These are phyloP conservation scores for Periparus ater DNA, from an alignment of 2,797 vertebrate genomes.

Conservation along the genomic window DNA sequence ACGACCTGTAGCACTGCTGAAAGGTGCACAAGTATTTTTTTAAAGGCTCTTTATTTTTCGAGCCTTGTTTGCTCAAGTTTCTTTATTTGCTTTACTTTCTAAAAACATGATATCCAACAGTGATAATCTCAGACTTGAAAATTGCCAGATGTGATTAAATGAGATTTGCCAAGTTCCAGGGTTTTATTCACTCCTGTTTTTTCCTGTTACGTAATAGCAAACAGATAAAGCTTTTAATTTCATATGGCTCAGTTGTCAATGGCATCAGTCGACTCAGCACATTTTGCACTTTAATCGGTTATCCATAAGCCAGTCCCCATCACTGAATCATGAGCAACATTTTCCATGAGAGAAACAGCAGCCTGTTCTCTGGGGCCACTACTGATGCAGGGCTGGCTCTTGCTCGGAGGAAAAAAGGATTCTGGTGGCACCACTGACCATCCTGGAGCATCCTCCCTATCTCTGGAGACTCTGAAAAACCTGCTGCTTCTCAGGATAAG, in stretches of 20 bases:
- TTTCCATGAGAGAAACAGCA: conserved; percentile 6
- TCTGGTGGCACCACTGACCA: no score
- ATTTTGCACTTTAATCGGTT: conserved; percentile 10
- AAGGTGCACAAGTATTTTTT: not conserved
- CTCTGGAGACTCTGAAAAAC: not conserved
- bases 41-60: conserved; percentile 2
- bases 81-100: conserved; percentile 47
- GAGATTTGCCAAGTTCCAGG: conserved; percentile 58
- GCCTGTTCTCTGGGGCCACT: not conserved
- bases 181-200: conserved; percentile 2
- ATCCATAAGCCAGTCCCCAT: not conserved
- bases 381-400: not conserved
- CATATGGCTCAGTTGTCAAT: conserved; percentile 39
- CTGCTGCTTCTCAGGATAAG: not conserved
- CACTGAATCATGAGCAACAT: not conserved
- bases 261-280: conserved; percentile 31
- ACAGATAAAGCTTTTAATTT: conserved; percentile 66
- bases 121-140: conserved; percentile 60
- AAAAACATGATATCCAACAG: conserved; percentile 26
- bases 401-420: not conserved
- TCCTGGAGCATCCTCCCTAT: not conserved
- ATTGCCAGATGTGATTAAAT: conserved; percentile 67
- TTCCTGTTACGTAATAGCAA: conserved; percentile 62
- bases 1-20: not conserved
- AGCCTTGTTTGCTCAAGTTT: conserved; percentile 33